These are phyloP conservation scores for Petaurus breviceps DNA, from an alignment of 2,113 vertebrate species.

Conservation along the genomic window DNA sequence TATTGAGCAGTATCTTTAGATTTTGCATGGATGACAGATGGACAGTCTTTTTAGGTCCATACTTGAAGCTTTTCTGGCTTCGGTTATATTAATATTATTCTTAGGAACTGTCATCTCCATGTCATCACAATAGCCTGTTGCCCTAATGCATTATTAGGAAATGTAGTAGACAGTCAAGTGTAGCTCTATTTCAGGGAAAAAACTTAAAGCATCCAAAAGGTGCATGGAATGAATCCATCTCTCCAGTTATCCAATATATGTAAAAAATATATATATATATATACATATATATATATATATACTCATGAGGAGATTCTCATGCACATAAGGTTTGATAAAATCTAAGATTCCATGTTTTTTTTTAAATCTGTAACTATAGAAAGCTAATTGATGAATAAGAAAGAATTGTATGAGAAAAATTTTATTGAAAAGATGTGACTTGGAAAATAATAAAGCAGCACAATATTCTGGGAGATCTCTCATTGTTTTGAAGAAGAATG, in stretches of 20 bases:
- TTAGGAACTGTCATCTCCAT: neutral
- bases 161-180: neutral
- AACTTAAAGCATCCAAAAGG: neutral
- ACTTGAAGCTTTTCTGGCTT: neutral
- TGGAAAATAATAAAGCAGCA: neutral
- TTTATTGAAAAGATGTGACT: neutral
- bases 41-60: neutral
- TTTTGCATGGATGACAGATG: neutral
- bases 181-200: neutral
- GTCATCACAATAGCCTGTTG: neutral
- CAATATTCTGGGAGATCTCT: neutral
- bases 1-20: neutral
- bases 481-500: neutral
- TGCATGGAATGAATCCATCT: neutral
- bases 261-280: no score
- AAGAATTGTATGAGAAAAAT: neutral
- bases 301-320: neutral
- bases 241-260: no score
- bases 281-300: no score
- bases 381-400: neutral
- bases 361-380: neutral
- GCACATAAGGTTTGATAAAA: neutral
- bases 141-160: neutral
- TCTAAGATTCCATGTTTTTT: neutral
- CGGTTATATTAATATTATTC: neutral